phyloP scores from a whole-genome alignment of 2,888 invertebrate genomes.

The Poecilobothrus nobilitatus region DNA sequence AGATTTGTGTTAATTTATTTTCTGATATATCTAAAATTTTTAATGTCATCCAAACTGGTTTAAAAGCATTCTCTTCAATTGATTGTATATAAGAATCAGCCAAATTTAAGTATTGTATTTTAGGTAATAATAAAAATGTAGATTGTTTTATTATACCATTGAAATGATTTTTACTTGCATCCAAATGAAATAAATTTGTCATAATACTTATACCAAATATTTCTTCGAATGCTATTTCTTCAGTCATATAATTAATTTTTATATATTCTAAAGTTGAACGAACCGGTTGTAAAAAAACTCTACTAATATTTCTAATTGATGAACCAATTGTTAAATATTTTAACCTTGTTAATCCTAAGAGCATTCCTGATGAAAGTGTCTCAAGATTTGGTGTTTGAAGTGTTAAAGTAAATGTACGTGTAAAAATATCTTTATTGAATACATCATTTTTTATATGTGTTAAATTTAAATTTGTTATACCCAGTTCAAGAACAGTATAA shows the following conservation, averaged over 20 bases:
- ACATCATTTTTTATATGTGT: constrained; percentile 27
- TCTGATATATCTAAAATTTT: constrained; percentile 30
- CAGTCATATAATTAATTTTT: constrained; percentile 27
- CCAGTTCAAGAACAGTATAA: constrained; percentile 25
- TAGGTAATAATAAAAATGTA: constrained; percentile 30
- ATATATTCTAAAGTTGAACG: constrained; percentile 30
- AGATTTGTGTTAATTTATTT: constrained; percentile 30
- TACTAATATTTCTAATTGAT: constrained; percentile 23
- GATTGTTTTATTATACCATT: constrained; percentile 25
- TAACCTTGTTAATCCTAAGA: constrained; percentile 32
- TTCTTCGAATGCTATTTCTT: constrained; percentile 23
- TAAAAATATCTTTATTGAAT: constrained; percentile 32
- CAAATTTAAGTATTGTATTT: constrained; percentile 29
- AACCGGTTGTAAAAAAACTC: constrained; percentile 35
- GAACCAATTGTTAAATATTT: constrained; percentile 29
- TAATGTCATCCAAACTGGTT: constrained; percentile 25
- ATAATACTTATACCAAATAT: constrained; percentile 31
- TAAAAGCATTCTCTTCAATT: constrained; percentile 31
- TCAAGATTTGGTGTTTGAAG: constrained; percentile 25
- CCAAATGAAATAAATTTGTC: constrained; percentile 27
- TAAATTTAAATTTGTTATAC: constrained; percentile 26
- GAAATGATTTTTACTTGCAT: constrained; percentile 33
- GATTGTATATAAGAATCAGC: constrained; percentile 26
- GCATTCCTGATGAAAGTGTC: constrained; percentile 27
- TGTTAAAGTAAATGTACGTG: constrained; percentile 25